phyloP scores from a whole-genome alignment of 2,113 vertebrate genomes.

The Tauraco erythrolophus region DNA sequence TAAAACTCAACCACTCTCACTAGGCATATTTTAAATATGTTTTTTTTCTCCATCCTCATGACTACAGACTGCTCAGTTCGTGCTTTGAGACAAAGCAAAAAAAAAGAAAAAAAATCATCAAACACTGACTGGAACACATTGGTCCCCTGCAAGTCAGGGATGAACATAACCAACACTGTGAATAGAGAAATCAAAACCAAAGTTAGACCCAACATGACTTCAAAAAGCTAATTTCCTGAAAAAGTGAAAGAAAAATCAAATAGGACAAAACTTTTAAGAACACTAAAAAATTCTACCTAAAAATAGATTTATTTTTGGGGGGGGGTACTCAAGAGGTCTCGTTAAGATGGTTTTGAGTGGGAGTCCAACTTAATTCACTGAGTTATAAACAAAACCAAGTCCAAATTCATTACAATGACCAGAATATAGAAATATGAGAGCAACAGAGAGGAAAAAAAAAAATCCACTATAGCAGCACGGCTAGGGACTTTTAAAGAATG shows the following conservation, averaged over 20 bases:
- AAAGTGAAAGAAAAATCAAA: background rate
- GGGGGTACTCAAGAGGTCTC: background rate
- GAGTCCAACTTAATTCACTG: background rate
- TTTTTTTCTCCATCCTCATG: no score
- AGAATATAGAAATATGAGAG: background rate
- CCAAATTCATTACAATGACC: background rate
- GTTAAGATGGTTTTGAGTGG: background rate
- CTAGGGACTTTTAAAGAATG: fast-evolving
- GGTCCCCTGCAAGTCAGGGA: background rate
- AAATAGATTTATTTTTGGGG: background rate
- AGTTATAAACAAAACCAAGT: background rate
- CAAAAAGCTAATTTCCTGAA: background rate
- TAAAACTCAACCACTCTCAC: background rate
- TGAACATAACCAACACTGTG: background rate
- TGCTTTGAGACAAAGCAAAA: background rate
- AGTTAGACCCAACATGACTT: background rate
- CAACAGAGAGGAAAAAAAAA: background rate
- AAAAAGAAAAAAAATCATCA: background rate
- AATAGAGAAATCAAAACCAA: background rate
- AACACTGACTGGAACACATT: fast-evolving
- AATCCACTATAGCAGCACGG: background rate
- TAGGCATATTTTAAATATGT: background rate
- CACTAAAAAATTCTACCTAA: background rate
- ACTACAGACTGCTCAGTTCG: background rate
- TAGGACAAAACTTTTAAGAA: background rate